Base-by-base conservation (phyloP, 2,888 invertebrate species). In the Endomychus coccineus region DNA sequence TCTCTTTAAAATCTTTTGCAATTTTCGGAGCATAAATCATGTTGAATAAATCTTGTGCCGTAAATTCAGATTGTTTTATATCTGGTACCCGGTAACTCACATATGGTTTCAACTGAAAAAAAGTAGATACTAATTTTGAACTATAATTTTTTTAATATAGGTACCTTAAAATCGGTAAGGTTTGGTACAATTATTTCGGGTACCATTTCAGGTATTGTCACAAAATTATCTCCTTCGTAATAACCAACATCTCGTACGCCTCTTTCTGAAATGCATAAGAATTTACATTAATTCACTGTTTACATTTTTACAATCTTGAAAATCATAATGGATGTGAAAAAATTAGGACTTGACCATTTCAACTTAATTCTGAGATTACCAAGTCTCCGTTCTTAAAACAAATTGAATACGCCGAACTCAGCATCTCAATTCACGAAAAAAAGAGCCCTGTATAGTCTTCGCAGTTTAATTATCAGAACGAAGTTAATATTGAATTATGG, bases 121-220 rank as follows among this genome's bases (percentile, higher is more conserved):
- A n/a, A n/a, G n/a, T n/a, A n/a, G 25, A 25, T 11, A 6, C 25
- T 7, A 6, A 10, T 25, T 6, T 25, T 25, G 5, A 10, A 9
- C 10, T 7, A 7, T 6, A 7, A 11, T 10, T 7, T 25, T 19
- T 10, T 21, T 28, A 16, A 10, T n/a, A 19, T 12, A 38, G 50
- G 55, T 63, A 75, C 78, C 58, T 81, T 69, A 57, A 83, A 97
- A 47, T 72, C 78, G 44, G 74, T 79, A 14, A 98, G 67, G 62
- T 94, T 81, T 1, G 97, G 97, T 2, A 97, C 95, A 37, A 97
- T 77, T 10, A 97, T 61, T 59, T 95, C 86, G 0, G 96, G 94
- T 45, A 90, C 76, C 80, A 82, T 91, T 71, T 96, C 95, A 1
- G 85, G 83, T 3, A 96, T 69, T 9, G 61, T 51, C 1, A 77